Evolutionary conservation across 2,113 vertebrate genomes (phyloP).

Genomic region (Anarrhichthys ocellatus): DNA sequence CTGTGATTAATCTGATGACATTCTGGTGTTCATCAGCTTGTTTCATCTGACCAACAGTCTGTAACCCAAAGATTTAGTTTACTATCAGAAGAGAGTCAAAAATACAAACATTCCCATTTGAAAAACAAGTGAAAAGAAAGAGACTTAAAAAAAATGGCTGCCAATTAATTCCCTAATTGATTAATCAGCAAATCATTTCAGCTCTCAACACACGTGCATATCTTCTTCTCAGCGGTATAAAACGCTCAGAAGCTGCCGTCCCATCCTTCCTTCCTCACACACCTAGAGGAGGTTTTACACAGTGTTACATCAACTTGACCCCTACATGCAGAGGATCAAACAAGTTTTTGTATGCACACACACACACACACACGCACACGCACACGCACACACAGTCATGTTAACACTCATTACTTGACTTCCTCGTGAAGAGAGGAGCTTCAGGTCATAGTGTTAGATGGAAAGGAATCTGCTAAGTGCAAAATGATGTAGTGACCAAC

Average conservation of each 20-base stretch:
- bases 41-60: background rate
- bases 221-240: background rate
- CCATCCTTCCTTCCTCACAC: slow-evolving; percentile 9
- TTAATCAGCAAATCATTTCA: background rate
- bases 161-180: background rate
- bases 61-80: background rate
- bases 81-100: background rate
- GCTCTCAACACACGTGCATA: background rate
- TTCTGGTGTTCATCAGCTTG: background rate
- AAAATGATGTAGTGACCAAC: slow-evolving; percentile 47
- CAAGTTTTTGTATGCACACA: background rate
- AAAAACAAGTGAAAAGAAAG: background rate
- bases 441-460: background rate
- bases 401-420: slow-evolving; percentile 19
- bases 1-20: too few species aligned
- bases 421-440: slow-evolving; percentile 13
- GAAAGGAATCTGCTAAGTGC: slow-evolving; percentile 25
- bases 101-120: background rate
- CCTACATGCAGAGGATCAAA: slow-evolving; percentile 9
- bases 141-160: background rate
- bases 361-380: too few species aligned
- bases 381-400: background rate
- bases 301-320: slow-evolving; percentile 55
- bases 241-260: slow-evolving; percentile 9
- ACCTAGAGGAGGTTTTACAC: slow-evolving; percentile 36